phyloP scores from a whole-genome alignment of 2,113 vertebrate genomes.

The Cavia porcellus region DNA sequence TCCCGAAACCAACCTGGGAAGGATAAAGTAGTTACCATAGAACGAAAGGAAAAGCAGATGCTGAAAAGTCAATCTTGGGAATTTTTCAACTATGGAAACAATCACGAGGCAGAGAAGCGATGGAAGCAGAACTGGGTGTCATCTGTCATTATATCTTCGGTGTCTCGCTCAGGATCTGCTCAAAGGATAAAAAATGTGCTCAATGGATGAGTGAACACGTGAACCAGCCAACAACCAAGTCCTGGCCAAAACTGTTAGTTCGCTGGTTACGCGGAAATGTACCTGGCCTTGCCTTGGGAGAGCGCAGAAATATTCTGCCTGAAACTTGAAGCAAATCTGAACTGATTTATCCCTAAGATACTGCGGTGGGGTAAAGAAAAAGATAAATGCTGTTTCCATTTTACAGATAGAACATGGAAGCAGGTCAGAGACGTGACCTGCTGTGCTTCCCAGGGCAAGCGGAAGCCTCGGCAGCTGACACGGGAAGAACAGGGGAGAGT shows the following conservation, averaged over 20 bases:
- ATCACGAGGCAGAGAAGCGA: background rate
- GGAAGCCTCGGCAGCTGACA: background rate
- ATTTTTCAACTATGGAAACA: background rate
- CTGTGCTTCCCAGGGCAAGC: background rate
- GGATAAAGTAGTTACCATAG: background rate
- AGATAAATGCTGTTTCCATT: background rate
- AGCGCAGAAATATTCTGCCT: background rate
- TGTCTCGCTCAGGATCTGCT: background rate
- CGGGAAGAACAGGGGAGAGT: background rate
- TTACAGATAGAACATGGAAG: background rate
- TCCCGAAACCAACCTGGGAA: background rate
- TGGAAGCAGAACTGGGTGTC: background rate
- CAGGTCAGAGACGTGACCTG: background rate
- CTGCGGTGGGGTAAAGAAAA: background rate
- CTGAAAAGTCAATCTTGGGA: background rate
- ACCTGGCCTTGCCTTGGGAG: too few species aligned
- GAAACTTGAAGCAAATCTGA: background rate
- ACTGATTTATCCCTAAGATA: background rate
- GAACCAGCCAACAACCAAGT: too few species aligned
- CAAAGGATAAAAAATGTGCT: background rate
- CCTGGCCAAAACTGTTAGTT: background rate
- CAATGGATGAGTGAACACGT: background rate
- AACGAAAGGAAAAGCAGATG: background rate
- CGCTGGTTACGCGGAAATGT: background rate
- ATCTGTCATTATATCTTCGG: background rate